Percentiles rank a stretch among this genome's conserved stretches.
phyloP scores from a whole-genome alignment of 2,888 invertebrate genomes.

The Sycophila texana region DNA sequence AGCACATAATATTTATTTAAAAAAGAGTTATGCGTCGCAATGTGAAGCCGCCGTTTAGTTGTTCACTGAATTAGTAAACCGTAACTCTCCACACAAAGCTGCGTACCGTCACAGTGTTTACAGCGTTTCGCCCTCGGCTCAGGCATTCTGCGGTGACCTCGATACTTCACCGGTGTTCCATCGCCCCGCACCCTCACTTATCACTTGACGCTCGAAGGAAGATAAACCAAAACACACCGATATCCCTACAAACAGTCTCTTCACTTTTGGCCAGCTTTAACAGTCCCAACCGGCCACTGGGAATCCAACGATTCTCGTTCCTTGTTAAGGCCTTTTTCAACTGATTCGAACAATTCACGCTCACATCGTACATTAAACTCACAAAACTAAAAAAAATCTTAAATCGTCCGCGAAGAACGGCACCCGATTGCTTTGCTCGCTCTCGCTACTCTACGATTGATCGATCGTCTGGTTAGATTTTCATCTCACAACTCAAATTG shows the following conservation, averaged over 20 bases:
- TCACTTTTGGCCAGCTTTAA: not conserved
- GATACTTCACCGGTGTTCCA: constrained; percentile 75
- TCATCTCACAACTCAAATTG: constrained; percentile 26
- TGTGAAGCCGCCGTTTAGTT: constrained; percentile 15
- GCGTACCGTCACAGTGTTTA: constrained; percentile 92
- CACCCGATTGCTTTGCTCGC: not conserved
- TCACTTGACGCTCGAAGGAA: constrained; percentile 38
- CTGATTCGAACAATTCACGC: not conserved
- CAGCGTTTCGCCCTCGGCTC: constrained; percentile 93
- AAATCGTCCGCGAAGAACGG: not conserved
- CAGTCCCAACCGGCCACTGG: not conserved
- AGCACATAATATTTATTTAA: not conserved
- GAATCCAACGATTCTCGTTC: not conserved
- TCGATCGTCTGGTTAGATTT: not conserved
- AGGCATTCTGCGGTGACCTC: constrained; percentile 77
- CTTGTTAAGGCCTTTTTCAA: not conserved
- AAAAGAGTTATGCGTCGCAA: not conserved
- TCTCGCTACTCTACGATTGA: constrained; percentile 8
- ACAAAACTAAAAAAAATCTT: not conserved
- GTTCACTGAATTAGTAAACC: constrained; percentile 18
- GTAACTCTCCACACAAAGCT: constrained; percentile 56
- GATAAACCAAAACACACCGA: not conserved
- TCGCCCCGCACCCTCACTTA: constrained; percentile 66
- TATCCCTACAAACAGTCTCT: not conserved
- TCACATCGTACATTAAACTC: not conserved